Evolutionary conservation across 2,888 invertebrate genomes (phyloP), one percentile per base, ranked within the genome.

Genomic region (Scaptomyza parva): DNA sequence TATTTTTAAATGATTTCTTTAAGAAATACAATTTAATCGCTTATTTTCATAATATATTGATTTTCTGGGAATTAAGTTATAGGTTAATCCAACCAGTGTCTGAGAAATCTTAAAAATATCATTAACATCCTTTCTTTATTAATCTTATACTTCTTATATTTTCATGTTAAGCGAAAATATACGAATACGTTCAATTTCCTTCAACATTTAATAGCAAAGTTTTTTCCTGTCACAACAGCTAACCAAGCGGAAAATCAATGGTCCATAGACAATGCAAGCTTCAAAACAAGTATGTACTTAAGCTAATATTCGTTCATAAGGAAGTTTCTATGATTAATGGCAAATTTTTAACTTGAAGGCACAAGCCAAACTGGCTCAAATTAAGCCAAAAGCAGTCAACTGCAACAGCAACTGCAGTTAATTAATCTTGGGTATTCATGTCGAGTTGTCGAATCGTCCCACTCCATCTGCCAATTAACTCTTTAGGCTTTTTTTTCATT

Each of bases 201-300:
- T 18, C 17, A 12, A 24, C 9, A n/a, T 40, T 5, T 39, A 6
- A 35, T 3, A n/a, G 30, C 12, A 18, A n/a, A 18, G 9, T 20
- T n/a, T 30, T 37, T 7, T 14, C 55, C 71, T 76, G n/a, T 61
- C 72, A 48, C 55, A 65, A 68, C 65, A 47, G 8, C 22, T 26
- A 61, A 30, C 62, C 52, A 79, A 55, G 80, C 72, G 59, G 60
- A 83, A 79, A 76, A 68, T 71, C 43, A 79, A 61, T 50, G 43
- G 67, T 43, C 43, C 59, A 59, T 26, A 50, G 44, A 37, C 35
- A 52, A 37, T 35, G 41, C 6, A 2, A 9, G 18, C 28, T 50
- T 41, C 12, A 35, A 50, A 45, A 45, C 54, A 45, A 52, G 11
- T 57, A 50, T 22, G 12, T 28, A 12, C 22, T 47, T 37, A 20